Evolutionary conservation across 2,113 vertebrate genomes (phyloP).

Genomic region (Anolis sagrei): DNA sequence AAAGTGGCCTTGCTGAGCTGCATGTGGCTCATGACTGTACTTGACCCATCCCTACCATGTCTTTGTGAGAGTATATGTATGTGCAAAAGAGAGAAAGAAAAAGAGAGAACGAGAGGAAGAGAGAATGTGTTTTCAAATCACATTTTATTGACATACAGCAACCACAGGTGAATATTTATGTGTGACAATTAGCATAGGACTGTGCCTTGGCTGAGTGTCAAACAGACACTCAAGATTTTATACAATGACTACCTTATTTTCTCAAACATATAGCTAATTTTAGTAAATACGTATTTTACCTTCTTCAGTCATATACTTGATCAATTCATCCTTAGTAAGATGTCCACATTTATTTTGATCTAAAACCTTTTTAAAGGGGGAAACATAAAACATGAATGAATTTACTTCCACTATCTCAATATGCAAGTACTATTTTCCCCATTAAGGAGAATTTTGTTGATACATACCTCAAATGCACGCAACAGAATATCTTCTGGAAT

Average conservation of each 20-base stretch:
- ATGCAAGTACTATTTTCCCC: slow-evolving; percentile 38
- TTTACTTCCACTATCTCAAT: slow-evolving; percentile 42
- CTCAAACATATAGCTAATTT: slow-evolving; percentile 31
- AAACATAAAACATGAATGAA: slow-evolving; percentile 51
- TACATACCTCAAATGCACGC: slow-evolving; percentile 91
- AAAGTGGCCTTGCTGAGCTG: too few relatives aligned
- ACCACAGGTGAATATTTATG: too few relatives aligned
- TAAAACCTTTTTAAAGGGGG: slow-evolving; percentile 80
- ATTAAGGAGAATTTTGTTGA: slow-evolving; percentile 16
- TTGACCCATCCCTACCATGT: too few relatives aligned
- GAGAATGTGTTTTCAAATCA: too few relatives aligned
- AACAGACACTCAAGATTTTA: background rate
- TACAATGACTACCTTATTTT: slow-evolving; percentile 41
- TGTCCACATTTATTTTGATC: slow-evolving; percentile 86
- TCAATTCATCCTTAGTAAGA: slow-evolving; percentile 85
- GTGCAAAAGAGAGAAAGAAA: too few relatives aligned
- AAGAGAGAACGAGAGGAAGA: too few relatives aligned
- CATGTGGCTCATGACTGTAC: too few relatives aligned
- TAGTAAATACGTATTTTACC: slow-evolving; percentile 74
- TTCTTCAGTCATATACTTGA: slow-evolving; percentile 89
- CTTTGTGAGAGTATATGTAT: too few relatives aligned
- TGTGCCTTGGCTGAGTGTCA: too few relatives aligned
- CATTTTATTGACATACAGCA: too few relatives aligned
- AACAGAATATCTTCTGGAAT: slow-evolving; percentile 87
- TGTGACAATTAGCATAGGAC: too few relatives aligned